Evolutionary conservation across 2,113 vertebrate species (phyloP).

Genomic region (Zapus hudsonius): DNA sequence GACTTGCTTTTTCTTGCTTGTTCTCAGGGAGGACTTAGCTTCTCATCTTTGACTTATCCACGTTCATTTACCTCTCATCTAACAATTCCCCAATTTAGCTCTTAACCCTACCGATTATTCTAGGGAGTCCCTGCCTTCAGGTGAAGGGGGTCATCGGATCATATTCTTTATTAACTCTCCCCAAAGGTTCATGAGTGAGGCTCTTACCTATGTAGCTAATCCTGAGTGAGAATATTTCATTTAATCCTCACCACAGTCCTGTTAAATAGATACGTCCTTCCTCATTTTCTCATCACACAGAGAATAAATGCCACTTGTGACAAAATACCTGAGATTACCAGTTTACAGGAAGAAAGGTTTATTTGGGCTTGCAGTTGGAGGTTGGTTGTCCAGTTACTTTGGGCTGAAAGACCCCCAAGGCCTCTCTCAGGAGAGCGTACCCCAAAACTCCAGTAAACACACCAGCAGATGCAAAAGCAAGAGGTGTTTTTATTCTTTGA

Average conservation of each 20-base stretch:
- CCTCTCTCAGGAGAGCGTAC: no score
- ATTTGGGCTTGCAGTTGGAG: not conserved
- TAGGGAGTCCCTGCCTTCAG: not conserved
- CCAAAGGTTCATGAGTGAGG: constrained; percentile 32
- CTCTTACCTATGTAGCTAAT: constrained; percentile 38
- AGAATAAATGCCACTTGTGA: not conserved
- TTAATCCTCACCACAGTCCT: not conserved
- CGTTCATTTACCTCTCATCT: not conserved
- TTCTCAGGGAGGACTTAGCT: not conserved
- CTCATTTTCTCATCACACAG: not conserved
- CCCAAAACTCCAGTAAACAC: no score
- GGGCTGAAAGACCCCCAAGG: no score
- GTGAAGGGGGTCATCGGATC: not conserved
- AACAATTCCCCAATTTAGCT: not conserved
- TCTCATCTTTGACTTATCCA: constrained; percentile 20
- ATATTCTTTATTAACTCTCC: constrained; percentile 9
- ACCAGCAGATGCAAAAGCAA: no score
- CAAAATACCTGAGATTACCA: not conserved
- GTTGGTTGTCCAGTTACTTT: not conserved
- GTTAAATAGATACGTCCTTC: not conserved
- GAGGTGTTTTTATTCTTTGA: no score
- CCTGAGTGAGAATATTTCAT: not conserved
- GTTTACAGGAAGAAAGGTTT: not conserved
- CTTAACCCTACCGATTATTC: not conserved
- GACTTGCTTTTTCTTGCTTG: no score